These are phyloP conservation scores for Bombylius major DNA, from an alignment of 2,888 invertebrate genomes.

Conservation along the genomic window DNA sequence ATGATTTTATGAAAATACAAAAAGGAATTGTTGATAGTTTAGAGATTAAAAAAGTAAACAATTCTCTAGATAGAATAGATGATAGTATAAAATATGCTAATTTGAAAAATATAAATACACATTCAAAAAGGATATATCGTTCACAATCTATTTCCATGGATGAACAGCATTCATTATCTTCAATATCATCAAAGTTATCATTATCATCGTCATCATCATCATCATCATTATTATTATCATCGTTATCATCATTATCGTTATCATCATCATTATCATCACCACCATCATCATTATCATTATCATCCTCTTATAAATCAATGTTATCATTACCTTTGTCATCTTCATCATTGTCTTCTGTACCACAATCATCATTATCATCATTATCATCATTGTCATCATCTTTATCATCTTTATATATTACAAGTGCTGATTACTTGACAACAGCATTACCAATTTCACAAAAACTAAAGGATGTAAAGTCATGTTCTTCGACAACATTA, in stretches of 20 bases:
- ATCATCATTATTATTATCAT: not conserved
- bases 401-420: not conserved
- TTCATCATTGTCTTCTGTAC: slow-evolving; percentile 1
- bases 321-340: not conserved
- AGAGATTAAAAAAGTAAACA: not conserved
- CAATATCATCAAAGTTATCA: too few species aligned
- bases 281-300: slow-evolving; percentile 2
- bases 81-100: not conserved
- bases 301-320: too few species aligned
- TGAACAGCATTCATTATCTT: too few species aligned
- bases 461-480: too few species aligned
- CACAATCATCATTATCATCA: not conserved
- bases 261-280: not conserved
- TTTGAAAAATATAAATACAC: too few species aligned
- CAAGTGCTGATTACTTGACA: too few species aligned
- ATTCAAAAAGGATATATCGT: too few species aligned
- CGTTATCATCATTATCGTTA: slow-evolving; percentile 1
- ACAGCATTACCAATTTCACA: too few species aligned
- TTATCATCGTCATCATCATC: not conserved
- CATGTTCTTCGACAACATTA: too few species aligned
- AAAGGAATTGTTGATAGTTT: not conserved
- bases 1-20: not conserved
- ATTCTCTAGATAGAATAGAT: not conserved
- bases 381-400: not conserved
- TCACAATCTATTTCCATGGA: too few species aligned